Percentiles rank a stretch among this genome's conserved stretches.
Evolutionary conservation across 2,113 vertebrate species (phyloP).

Genomic region (Meleagris gallopavo): DNA sequence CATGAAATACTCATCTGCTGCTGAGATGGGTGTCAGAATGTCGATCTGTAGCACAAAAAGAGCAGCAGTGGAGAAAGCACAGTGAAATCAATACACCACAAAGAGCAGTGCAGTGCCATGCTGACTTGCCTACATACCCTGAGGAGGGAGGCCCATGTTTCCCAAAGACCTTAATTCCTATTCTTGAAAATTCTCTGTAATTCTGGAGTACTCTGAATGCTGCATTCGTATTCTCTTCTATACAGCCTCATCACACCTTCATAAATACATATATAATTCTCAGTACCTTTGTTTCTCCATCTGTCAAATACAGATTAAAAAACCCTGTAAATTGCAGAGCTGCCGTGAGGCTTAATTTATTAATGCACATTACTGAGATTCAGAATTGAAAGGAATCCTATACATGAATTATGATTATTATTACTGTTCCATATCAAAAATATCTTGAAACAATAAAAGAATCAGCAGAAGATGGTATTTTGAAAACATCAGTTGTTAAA

Average conservation of each 20-base stretch:
- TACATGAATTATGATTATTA: slow-evolving; percentile 8
- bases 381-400: slow-evolving; percentile 27
- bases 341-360: slow-evolving; percentile 30
- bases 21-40: background rate
- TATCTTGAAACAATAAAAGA: slow-evolving; percentile 42
- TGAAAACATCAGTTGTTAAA: background rate
- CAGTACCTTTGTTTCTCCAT: slow-evolving; percentile 17
- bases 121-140: background rate
- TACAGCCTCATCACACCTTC: slow-evolving; percentile 18
- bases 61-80: background rate
- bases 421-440: slow-evolving; percentile 18
- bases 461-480: background rate
- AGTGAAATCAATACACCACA: background rate
- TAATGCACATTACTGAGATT: slow-evolving; percentile 13
- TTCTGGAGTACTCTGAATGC: background rate
- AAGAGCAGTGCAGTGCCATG: background rate
- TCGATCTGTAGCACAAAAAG: background rate
- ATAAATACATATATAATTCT: slow-evolving; percentile 19
- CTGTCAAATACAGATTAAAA: slow-evolving; percentile 28
- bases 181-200: background rate
- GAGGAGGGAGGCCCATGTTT: background rate
- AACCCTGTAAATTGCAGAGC: slow-evolving; percentile 49
- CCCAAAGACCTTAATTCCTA: background rate
- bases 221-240: background rate
- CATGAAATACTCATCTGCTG: background rate